Evolutionary conservation across 2,113 vertebrate species (phyloP).

Genomic region (Myiozetetes cayanensis): DNA sequence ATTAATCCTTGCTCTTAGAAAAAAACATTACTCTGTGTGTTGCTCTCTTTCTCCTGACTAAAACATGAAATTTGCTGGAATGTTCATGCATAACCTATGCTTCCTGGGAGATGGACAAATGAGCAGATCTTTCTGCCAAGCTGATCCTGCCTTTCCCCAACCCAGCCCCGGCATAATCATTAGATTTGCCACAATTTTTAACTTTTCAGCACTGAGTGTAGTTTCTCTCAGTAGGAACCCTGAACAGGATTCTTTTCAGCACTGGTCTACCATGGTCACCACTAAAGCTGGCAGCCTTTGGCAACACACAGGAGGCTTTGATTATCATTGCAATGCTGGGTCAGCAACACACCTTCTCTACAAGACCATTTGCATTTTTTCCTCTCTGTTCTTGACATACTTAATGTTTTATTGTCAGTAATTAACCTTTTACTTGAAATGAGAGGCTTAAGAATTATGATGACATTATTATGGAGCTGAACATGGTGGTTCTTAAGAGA

Average conservation of each 20-base stretch:
- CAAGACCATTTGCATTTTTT: slow-evolving; percentile 28
- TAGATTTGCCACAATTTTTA: background rate
- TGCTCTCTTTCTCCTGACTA: background rate
- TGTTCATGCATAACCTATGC: background rate
- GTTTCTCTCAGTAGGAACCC: background rate
- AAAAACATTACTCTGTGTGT: background rate
- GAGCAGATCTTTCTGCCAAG: background rate
- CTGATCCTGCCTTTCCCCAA: background rate
- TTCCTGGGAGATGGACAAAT: background rate
- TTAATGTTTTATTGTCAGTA: slow-evolving; percentile 46
- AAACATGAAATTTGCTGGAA: background rate
- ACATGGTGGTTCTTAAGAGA: background rate
- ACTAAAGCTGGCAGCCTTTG: background rate
- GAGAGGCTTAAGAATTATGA: slow-evolving; percentile 37
- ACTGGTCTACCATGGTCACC: background rate
- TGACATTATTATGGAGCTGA: slow-evolving; percentile 12
- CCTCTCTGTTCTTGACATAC: background rate
- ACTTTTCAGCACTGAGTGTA: background rate
- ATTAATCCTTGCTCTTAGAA: background rate
- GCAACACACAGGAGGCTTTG: background rate
- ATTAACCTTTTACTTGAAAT: slow-evolving; percentile 57
- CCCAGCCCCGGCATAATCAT: background rate
- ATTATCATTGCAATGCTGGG: background rate
- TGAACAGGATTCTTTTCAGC: background rate
- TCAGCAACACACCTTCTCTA: slow-evolving; percentile 7